These are phyloP conservation scores for Chalcosyrphus nemorum DNA, from an alignment of 2,888 invertebrate species.

Conservation along the genomic window DNA sequence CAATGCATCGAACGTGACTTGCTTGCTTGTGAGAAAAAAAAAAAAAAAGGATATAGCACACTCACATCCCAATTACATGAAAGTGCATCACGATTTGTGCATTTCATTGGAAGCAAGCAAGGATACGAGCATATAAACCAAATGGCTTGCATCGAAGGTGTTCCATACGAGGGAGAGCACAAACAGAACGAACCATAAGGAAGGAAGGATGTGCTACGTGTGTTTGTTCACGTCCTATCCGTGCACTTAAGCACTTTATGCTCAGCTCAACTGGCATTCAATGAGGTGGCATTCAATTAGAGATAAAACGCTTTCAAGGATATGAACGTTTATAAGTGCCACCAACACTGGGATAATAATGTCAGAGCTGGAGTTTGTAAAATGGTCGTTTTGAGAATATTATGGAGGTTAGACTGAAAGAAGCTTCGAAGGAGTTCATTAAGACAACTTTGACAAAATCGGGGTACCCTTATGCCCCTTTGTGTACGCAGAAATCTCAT, in stretches of 20 bases:
- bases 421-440: too few species aligned
- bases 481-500: background rate
- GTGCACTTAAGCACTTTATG: background rate
- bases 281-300: conserved; percentile 35
- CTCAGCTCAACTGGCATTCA: background rate
- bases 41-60: too few species aligned
- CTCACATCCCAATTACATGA: background rate
- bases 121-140: background rate
- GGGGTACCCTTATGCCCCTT: background rate
- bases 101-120: background rate
- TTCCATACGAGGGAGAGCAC: background rate
- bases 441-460: too few species aligned
- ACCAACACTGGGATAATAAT: background rate
- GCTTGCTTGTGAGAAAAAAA: too few species aligned
- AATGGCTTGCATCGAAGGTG: background rate
- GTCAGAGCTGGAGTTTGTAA: background rate
- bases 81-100: conserved; percentile 29
- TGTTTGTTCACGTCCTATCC: conserved; percentile 1
- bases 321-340: conserved; percentile 3
- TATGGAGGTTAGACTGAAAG: too few species aligned
- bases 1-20: conserved; percentile 13
- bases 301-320: conserved; percentile 38
- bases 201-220: background rate
- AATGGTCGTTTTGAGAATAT: background rate
- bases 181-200: background rate